Base-by-base conservation (phyloP, 2,797 vertebrate genomes). In the Lepilemur ruficaudatus region DNA sequence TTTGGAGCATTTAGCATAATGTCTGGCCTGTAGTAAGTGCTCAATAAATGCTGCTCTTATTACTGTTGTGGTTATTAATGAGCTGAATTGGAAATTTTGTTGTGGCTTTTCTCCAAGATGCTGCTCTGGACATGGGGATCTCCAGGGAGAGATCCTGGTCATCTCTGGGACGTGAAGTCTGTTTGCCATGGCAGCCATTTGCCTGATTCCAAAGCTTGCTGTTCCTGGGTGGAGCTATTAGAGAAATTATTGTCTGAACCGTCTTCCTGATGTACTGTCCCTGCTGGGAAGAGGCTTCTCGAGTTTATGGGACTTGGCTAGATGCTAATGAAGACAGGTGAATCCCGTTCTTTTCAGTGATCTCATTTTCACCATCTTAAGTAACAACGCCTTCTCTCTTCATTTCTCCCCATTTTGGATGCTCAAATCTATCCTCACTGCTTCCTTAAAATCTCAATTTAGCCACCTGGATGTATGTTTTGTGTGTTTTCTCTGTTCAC, bases 391-490 rank as follows among this genome's bases (percentile, higher is more conserved):
- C 67, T 70, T 85, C 55, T 67, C 38, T 38, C 25, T 75, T 65
- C 18, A 20, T 32, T 52, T 52, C 22, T 7, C n/a, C 55, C 32
- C 43, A 35, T 59, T 72, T 76, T 63, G 83, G 57, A 43, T 35
- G 57, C 35, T 69, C 73, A 63, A 65, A 63, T 35, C 30, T 43
- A 9, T 4, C 82, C 18, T 15, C 46, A n/a, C 25, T 65, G 83
- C 48, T 70, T 78, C 78, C 79, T 83, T 88, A 69, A 76, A 92
- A 86, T n/a, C 52, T 72, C 73, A 43, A 7, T 28, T 11, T 76
- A 41, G 69, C 38, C 28, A 18, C 32, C 28, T 35, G 50, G 23
- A 57, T 32, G 28, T 35, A 25, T 14, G 8, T 78, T 52, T 28
- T 38, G 20, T 4, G 6, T 28, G 43, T 63, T 86, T 75, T 83